Evolutionary conservation across 1,140 invertebrate species (phyloP).

Genomic region (Steinernema khuongi): DNA sequence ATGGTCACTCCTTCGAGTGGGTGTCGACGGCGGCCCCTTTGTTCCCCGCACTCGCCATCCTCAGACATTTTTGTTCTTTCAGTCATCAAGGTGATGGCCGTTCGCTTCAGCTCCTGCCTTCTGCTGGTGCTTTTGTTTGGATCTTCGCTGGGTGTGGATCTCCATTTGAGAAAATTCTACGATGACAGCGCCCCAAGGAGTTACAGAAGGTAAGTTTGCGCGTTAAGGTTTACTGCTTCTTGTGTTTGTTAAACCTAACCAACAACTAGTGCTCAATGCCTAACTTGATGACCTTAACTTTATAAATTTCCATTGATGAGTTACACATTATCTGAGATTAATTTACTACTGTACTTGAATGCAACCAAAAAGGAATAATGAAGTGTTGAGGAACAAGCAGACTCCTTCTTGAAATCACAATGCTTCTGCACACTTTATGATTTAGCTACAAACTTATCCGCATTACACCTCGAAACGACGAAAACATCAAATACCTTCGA

Average conservation of each 20-base stretch:
- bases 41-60: background rate
- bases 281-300: too few species aligned
- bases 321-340: too few species aligned
- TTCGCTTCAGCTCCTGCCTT: background rate
- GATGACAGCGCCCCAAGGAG: conserved; percentile 20
- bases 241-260: too few species aligned
- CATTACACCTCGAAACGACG: conserved; percentile 48
- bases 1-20: conserved; percentile 1
- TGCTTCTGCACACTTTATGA: background rate
- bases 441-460: conserved; percentile 54
- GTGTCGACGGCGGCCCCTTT: background rate
- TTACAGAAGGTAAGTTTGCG: conserved; percentile 14
- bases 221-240: background rate
- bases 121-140: background rate
- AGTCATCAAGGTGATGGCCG: background rate
- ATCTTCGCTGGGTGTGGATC: background rate
- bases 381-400: too few species aligned
- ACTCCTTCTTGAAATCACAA: background rate
- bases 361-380: too few species aligned
- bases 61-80: background rate
- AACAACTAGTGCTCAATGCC: too few species aligned
- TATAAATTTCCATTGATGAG: too few species aligned
- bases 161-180: background rate
- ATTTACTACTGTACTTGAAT: too few species aligned
- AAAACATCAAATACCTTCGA: conserved; percentile 40